Base-by-base conservation (phyloP, 2,888 invertebrate genomes). In the Geophilus truncorum region DNA sequence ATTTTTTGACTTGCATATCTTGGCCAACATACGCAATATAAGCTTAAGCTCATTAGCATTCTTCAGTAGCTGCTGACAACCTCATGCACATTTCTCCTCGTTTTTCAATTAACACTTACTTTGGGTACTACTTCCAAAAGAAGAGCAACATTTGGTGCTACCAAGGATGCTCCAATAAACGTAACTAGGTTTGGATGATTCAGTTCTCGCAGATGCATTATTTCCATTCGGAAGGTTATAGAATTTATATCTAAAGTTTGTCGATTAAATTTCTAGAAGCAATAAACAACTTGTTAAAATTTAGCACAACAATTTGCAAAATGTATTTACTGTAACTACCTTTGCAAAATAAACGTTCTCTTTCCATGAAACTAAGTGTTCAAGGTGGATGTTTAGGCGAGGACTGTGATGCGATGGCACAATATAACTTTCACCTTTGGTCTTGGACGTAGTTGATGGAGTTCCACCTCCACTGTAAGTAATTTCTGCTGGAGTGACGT, bases 151-250 rank as follows among this genome's bases (percentile, higher is more conserved):
- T 80, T 62, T 21, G 80, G 80, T 83, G 88, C 88, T 87, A n/a
- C 62, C 12, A 80, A 6, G 34, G 75, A 80, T 23, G 34, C 70
- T 32, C 80, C 80, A 32, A 80, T 92, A 87, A 96, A 96, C 86
- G 93, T 92, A 79, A 96, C 93, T 84, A 98, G 94, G 87, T 98
- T 98, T n/a, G 94, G 93, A 88, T 98, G 97, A 86, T 96, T 94
- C 81, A 98, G 90, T 88, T 96, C 95, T 81, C 94, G 89, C 83
- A 98, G 89, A 88, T 97, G 96, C 85, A 92, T 92, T 83, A 98
- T 96, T 86, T 98, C 94, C 9, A 12, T 30, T 21, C 79, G 79
- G 15, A 79, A 23, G 15, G 57, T 7, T 18, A 51, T 9, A 36
- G 18, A 45, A 36, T 79, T 57, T 21, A 79, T 57, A n/a, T 79